A percentile compares a stretch with the other conserved stretches of the same genome.
Conservation (phyloP, 2,113 vertebrate genomes). For the Zosterops lateralis region DNA sequence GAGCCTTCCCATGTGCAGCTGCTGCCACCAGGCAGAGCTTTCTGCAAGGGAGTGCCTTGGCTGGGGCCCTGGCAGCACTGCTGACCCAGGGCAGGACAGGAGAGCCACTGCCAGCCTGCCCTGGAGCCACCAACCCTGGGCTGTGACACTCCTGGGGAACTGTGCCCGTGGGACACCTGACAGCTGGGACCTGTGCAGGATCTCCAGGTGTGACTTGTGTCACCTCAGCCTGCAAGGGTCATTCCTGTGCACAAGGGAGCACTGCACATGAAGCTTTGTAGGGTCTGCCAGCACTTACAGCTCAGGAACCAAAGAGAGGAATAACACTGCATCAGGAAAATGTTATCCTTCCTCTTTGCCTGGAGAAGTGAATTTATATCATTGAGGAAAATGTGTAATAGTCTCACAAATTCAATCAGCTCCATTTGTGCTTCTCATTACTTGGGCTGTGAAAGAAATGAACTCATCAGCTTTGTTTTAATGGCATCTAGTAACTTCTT, state of each 20-base stretch:
- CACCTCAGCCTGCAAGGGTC: rapidly evolving
- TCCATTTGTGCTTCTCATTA: background rate
- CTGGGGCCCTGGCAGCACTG: background rate
- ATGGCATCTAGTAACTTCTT: background rate
- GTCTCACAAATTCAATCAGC: background rate
- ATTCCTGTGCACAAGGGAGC: background rate
- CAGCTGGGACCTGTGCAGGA: rapidly evolving
- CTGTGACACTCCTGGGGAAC: background rate
- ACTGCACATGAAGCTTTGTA: rapidly evolving
- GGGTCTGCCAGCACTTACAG: background rate
- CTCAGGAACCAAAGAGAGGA: background rate
- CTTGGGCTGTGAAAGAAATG: background rate
- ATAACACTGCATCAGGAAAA: background rate
- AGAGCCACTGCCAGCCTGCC: background rate
- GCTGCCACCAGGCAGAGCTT: background rate
- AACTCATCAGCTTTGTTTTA: background rate
- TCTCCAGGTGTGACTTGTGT: background rate
- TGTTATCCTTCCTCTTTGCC: background rate
- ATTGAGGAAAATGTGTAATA: background rate
- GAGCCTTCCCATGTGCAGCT: background rate
- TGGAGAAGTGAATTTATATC: background rate
- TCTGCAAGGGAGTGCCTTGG: background rate
- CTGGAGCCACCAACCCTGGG: background rate
- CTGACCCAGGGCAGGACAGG: background rate
- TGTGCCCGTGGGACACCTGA: background rate